Evolutionary conservation across 2,888 invertebrate species (phyloP), one percentile per base, ranked within the genome.

Genomic region (Stenodema calcarata): DNA sequence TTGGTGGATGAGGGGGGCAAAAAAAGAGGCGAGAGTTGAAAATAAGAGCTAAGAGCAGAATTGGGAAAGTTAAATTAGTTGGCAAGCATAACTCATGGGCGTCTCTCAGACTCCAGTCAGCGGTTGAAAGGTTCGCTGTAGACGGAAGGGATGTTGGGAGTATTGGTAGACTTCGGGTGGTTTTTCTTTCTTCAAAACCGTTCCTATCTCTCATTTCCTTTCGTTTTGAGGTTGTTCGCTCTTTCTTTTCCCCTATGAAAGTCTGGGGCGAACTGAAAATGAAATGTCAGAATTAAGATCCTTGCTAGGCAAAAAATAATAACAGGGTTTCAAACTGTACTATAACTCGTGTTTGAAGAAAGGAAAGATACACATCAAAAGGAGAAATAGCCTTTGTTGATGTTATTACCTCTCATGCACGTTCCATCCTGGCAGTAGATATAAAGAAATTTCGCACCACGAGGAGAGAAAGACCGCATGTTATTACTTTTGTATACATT

Each of bases 1-100:
- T 76, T 35, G 76, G 41, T 11, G 76, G 42, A 78, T 78, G 78
- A 41, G 23, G 27, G 78, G 82, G 30, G 41, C 4, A 27, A 62
- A 35, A 42, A 82, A 80, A 30, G 23, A 69, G 11, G 4, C 42
- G 23, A 1, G 41, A 82, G 41, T 82, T 69, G 69, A 41, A 82
- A 82, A 82, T 82, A 78, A 78, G 47, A 82, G 69, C 82, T 54
- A 82, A 82, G 23, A 69, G 82, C 35, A 41, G 69, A 82, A 82
- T 82, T 82, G 82, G 82, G 41, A 54, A 82, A 82, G 82, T 82
- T 82, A 82, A 82, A 82, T 82, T 82, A 82, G 82, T 82, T 82
- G 69, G 82, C 23, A 30, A 41, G 82, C 69, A 69, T 82, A 82
- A 69, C 82, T 82, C 69, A 69, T 82, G 42, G 82, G 35, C 42